Percentiles rank a stretch among this genome's conserved stretches.
Conservation (phyloP, 1,140 invertebrate genomes). For the Sycobia sp. region DNA sequence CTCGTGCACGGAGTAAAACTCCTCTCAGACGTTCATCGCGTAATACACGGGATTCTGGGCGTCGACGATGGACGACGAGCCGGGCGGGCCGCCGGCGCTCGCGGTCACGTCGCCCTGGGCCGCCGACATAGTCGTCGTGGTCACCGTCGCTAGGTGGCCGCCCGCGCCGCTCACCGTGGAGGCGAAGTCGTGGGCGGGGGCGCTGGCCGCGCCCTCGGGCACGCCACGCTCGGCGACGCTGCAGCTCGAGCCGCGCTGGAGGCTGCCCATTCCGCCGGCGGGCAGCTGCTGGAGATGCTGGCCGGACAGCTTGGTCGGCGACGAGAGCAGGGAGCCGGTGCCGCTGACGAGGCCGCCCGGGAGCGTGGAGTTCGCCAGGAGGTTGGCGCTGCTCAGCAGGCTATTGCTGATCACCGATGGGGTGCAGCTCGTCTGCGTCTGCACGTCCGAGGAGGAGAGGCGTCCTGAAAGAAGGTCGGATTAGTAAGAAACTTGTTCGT, state of each 20-base stretch:
- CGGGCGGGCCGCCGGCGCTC: background rate
- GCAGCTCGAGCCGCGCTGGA: conserved; percentile 37
- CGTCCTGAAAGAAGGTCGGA: conserved; percentile 16
- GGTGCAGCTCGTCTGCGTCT: conserved; percentile 48
- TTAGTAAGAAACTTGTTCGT: too few relatives aligned
- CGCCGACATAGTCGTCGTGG: background rate
- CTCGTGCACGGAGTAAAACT: conserved; percentile 23
- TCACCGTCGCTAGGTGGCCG: background rate
- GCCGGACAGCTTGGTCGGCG: conserved; percentile 47
- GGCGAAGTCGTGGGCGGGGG: conserved; percentile 62
- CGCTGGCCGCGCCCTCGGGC: conserved; percentile 68
- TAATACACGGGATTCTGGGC: conserved; percentile 59
- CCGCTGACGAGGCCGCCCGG: conserved; percentile 1
- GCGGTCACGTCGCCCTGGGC: background rate
- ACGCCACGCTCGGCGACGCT: conserved; percentile 66
- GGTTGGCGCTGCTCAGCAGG: conserved; percentile 4
- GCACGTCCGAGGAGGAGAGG: conserved; percentile 39
- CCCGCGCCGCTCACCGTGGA: conserved; percentile 15
- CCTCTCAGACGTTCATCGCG: conserved; percentile 60
- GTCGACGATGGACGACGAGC: conserved; percentile 35
- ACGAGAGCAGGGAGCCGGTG: conserved; percentile 56
- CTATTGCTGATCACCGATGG: conserved; percentile 35
- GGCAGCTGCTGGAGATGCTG: conserved; percentile 32
- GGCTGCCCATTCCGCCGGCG: conserved; percentile 32
- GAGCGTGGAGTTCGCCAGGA: conserved; percentile 4